Evolutionary conservation across 2,888 invertebrate species (phyloP), one percentile per base, ranked within the genome.

Genomic region (Drosophila neoperkinsi): DNA sequence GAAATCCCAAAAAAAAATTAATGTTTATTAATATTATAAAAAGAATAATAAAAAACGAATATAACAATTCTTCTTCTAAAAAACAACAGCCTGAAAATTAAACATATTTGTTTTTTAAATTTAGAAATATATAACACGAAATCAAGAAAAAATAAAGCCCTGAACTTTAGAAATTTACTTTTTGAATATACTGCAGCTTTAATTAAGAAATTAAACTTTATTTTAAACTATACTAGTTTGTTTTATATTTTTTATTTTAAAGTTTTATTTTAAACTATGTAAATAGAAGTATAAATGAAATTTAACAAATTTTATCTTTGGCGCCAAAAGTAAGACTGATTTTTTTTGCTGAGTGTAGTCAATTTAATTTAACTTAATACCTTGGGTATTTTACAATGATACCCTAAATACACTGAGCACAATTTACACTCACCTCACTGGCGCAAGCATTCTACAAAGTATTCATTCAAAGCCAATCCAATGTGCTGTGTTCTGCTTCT

Each of bases 391-490:
- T 41, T 21, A 11, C n/a, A 21, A 41, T 4, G n/a, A 41, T 21
- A 21, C 11, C 5, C 13, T 4, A 46, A 46, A 46, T 13, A 16
- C 46, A 46, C 13, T 46, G 13, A 46, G 7, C 46, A 46, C 7
- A 52, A 43, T 62, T 46, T 46, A 46, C 36, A 91, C 92, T 91
- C 59, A 91, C 91, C 91, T 91, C 85, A 88, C 81, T 84, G 85
- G 85, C 74, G 79, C 90, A 80, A 83, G 82, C 91, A 91, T 91
- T 88, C 88, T 91, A 91, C 84, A 86, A 87, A 74, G 65, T 80
- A 81, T 82, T 81, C 77, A 87, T 82, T 81, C 77, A 87, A 82
- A 84, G 49, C 80, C 84, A 88, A 84, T 82, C 83, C 76, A 78
- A 82, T 80, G 49, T 61, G 28, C 49, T 66, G 36, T 51, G 41